Conservation (phyloP, 2,113 vertebrate species). For the Channa argus region DNA sequence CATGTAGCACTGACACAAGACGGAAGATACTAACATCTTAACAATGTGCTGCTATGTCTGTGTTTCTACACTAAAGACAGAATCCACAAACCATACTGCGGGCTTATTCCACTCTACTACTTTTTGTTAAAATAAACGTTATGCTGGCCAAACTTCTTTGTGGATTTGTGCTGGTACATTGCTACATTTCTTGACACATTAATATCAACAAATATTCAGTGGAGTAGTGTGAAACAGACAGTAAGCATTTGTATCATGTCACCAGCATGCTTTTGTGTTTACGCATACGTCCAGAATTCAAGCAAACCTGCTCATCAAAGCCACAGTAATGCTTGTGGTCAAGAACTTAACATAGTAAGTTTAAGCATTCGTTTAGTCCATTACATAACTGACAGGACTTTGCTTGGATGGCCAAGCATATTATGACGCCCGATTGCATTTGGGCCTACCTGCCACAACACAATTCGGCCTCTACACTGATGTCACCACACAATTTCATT, state of each 20-base stretch:
- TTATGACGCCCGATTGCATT: conserved; percentile 41
- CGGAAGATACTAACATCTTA: too few species aligned
- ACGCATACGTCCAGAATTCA: too few species aligned
- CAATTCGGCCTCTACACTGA: conserved; percentile 35
- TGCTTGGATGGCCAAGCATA: conserved; percentile 25
- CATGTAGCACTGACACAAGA: too few species aligned
- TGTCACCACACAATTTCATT: conserved; percentile 65
- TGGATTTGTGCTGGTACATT: neutral
- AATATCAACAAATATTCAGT: neutral
- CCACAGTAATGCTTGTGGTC: neutral
- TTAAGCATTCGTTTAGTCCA: conserved; percentile 9
- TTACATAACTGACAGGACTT: conserved; percentile 41
- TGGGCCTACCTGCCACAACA: conserved; percentile 29
- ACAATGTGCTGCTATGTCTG: too few species aligned
- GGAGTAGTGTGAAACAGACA: neutral
- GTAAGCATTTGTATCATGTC: neutral
- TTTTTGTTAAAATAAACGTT: too few species aligned
- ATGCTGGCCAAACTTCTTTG: neutral
- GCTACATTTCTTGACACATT: neutral
- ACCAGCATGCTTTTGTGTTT: neutral
- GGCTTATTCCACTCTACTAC: too few species aligned
- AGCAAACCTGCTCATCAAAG: neutral
- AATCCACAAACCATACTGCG: too few species aligned
- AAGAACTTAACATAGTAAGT: neutral
- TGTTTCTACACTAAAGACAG: too few species aligned